These are phyloP conservation scores for Uria aalge DNA, from an alignment of 2,113 vertebrate genomes.

Conservation along the genomic window DNA sequence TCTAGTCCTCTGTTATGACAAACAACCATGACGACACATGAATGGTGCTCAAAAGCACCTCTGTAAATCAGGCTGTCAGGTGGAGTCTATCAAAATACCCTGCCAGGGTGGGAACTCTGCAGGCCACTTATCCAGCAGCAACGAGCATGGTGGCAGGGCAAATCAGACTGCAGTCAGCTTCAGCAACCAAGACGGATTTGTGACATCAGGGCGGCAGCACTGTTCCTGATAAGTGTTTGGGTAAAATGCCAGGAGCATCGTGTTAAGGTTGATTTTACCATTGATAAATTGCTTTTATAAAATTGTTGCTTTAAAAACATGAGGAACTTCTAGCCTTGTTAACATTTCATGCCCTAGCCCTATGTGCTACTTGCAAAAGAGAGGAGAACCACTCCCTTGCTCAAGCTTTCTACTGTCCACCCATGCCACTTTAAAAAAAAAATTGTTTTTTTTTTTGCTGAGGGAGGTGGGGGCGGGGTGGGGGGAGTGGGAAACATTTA, in stretches of 20 bases:
- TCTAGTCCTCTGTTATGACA: background rate
- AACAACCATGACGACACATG: background rate
- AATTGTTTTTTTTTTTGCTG: background rate
- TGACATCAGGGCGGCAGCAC: background rate
- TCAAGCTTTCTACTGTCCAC: background rate
- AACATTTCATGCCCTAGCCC: background rate
- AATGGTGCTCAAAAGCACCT: conserved; percentile 12
- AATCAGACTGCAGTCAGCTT: background rate
- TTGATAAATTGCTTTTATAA: background rate
- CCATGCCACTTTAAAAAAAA: background rate
- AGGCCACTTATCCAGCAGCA: background rate
- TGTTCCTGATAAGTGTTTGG: background rate
- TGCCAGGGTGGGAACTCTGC: background rate
- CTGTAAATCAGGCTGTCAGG: conserved; percentile 1
- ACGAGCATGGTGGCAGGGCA: background rate
- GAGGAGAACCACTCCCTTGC: background rate
- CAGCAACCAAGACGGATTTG: background rate
- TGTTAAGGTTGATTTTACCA: background rate
- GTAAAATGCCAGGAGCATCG: background rate
- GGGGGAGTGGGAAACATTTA: background rate
- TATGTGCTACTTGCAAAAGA: background rate
- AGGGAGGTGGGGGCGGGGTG: background rate
- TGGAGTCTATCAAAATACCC: background rate
- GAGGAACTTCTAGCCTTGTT: background rate
- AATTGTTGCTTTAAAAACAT: background rate